These are phyloP conservation scores for Chloroceryle amazona DNA, from an alignment of 2,797 vertebrate species.

Conservation along the genomic window DNA sequence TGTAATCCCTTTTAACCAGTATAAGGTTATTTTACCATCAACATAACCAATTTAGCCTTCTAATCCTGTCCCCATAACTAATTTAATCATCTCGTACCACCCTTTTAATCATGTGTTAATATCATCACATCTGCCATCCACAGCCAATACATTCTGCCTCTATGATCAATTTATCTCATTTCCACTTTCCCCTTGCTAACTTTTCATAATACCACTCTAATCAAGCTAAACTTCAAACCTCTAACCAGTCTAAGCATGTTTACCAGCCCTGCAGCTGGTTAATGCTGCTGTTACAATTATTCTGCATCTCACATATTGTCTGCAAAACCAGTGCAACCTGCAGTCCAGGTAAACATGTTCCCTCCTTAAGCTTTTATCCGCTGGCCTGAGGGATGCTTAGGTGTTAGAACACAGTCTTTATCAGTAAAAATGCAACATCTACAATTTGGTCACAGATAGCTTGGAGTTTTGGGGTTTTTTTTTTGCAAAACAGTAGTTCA, in stretches of 20 bases:
- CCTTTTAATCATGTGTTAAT: constrained; percentile 66
- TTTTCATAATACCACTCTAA: neutral
- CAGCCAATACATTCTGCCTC: constrained; percentile 19
- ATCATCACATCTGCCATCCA: constrained; percentile 32
- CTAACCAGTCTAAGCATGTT: neutral
- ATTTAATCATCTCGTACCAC: constrained; percentile 57
- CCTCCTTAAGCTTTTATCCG: neutral
- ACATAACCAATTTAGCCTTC: constrained; percentile 64
- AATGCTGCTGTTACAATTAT: neutral
- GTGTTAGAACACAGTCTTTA: neutral
- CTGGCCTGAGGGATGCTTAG: neutral
- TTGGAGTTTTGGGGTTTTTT: neutral
- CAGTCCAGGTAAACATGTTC: neutral
- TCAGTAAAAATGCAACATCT: neutral
- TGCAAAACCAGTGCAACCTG: neutral
- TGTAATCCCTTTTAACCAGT: constrained; percentile 62
- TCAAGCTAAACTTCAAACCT: constrained; percentile 2
- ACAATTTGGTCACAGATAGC: neutral
- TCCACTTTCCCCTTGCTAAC: constrained; percentile 27
- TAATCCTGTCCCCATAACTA: constrained; percentile 67
- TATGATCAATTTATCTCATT: neutral
- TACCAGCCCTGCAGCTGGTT: neutral
- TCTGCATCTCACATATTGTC: neutral
- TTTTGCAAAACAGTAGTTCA: neutral
- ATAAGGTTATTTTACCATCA: constrained; percentile 52